These are phyloP conservation scores for Poeciliopsis presidionis DNA, from an alignment of 2,797 vertebrate species.

Conservation along the genomic window DNA sequence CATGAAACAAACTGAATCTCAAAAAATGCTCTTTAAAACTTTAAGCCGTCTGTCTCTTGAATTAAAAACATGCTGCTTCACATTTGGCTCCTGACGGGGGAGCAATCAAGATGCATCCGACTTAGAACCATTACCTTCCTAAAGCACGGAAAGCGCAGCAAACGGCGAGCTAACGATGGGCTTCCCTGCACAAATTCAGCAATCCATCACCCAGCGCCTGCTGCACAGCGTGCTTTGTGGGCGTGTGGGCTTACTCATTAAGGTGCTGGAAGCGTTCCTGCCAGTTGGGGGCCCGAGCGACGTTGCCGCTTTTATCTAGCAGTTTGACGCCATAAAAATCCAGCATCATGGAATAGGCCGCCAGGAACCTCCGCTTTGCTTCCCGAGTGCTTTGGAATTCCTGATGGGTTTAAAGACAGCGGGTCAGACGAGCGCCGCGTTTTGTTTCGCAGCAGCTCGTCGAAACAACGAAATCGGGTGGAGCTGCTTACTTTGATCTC, in stretches of 20 bases:
- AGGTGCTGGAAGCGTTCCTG: constrained; percentile 95
- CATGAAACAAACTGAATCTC: constrained; percentile 10
- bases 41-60: background rate
- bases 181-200: constrained; percentile 19
- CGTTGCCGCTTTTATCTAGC: constrained; percentile 92
- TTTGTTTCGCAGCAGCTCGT: background rate
- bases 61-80: constrained; percentile 17
- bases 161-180: background rate
- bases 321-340: constrained; percentile 98
- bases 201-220: constrained; percentile 8
- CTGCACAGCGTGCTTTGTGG: constrained; percentile 12
- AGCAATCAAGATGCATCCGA: constrained; percentile 28
- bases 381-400: constrained; percentile 98
- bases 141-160: constrained; percentile 21
- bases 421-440: constrained; percentile 8
- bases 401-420: constrained; percentile 68
- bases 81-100: constrained; percentile 28
- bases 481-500: constrained; percentile 93
- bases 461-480: background rate
- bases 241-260: constrained; percentile 88
- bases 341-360: constrained; percentile 96
- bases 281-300: constrained; percentile 91
- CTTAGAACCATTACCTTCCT: constrained; percentile 21
- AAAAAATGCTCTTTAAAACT: constrained; percentile 34
- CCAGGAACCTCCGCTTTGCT: constrained; percentile 92